Base-by-base conservation (phyloP, 2,113 vertebrate genomes). In the Colistium nudipinnis region DNA sequence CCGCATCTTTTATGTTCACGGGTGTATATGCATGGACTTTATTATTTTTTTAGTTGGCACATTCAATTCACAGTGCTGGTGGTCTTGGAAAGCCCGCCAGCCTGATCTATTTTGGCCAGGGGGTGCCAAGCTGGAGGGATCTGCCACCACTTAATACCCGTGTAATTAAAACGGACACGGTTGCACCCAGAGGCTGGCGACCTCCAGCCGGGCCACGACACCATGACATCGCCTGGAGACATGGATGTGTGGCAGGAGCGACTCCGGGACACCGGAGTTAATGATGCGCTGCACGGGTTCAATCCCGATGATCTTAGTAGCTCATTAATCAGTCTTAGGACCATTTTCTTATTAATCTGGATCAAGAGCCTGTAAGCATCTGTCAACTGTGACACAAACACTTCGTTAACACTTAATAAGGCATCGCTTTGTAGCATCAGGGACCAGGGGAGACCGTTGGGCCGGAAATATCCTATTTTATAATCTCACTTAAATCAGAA, bases 161-260 rank as follows among this genome's bases (percentile, higher is more conserved):
- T 62, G 61, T 87, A 89, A 91, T 91, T 88, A 88, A 87, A 85
- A 52, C 75, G 77, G 80, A 89, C 84, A 64, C 44, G 54, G 63
- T 73, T 49, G 70, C 55, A 76, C 66, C 27, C 13, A 22, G 30
- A 35, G 47, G 30, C 12, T 51, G 14, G 33, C 6, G 74, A 83
- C 82, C 75, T 56, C 48, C 61, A 0, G 13, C 53, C 69, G 66
- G 61, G 59, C 25, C 43, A 25, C 51, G 63, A 61, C 67, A 57
- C 63, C 45, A 71, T 62, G 51, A 68, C 62, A 62, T 67, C 13
- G 25, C 82, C 66, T 28, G 76, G 14, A 70, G 81, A 72, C 51
- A 43, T 66, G 16, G 12, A 66, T 62, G 22, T 36, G 13, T 10
- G 6, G 13, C 28, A 10, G 65, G n/a, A 63, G 75, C 35, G 56